phyloP scores from a whole-genome alignment of 2,797 vertebrate species.

The Gymnoscopelus microlampas region DNA sequence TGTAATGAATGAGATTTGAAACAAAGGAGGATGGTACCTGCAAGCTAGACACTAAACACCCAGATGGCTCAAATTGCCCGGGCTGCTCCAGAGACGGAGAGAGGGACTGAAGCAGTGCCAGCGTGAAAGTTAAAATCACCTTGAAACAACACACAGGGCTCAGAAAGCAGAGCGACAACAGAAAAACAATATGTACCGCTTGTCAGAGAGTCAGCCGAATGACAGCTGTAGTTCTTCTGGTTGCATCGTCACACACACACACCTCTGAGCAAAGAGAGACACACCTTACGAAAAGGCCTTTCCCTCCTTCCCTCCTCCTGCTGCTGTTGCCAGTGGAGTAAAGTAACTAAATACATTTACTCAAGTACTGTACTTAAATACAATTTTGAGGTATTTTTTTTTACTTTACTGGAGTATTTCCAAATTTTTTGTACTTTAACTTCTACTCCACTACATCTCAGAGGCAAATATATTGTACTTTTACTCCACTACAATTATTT shows the following conservation, averaged over 20 bases:
- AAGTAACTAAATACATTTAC: too few species aligned
- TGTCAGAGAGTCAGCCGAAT: constrained; percentile 57
- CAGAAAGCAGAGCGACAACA: constrained; percentile 45
- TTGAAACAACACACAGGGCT: constrained; percentile 66
- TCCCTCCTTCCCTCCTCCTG: too few species aligned
- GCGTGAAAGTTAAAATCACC: constrained; percentile 76
- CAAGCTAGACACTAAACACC: constrained; percentile 77
- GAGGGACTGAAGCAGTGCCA: constrained; percentile 73
- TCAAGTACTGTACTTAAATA: too few species aligned
- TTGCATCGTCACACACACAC: neutral
- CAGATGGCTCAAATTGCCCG: constrained; percentile 79
- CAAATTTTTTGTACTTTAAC: too few species aligned
- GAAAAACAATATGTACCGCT: constrained; percentile 59
- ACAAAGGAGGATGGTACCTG: constrained; percentile 82
- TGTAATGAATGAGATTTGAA: constrained; percentile 83
- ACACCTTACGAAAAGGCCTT: too few species aligned
- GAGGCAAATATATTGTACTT: too few species aligned
- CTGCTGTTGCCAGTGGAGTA: constrained; percentile 12
- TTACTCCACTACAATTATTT: too few species aligned
- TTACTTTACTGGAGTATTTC: too few species aligned
- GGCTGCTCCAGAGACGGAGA: constrained; percentile 70
- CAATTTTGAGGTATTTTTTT: too few species aligned
- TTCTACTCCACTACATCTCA: too few species aligned
- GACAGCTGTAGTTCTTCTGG: constrained; percentile 46
- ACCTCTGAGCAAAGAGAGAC: too few species aligned